Evolutionary conservation across 2,797 vertebrate genomes (phyloP), one percentile per base, ranked within the genome.

Genomic region (Tympanoctomys barrerae): DNA sequence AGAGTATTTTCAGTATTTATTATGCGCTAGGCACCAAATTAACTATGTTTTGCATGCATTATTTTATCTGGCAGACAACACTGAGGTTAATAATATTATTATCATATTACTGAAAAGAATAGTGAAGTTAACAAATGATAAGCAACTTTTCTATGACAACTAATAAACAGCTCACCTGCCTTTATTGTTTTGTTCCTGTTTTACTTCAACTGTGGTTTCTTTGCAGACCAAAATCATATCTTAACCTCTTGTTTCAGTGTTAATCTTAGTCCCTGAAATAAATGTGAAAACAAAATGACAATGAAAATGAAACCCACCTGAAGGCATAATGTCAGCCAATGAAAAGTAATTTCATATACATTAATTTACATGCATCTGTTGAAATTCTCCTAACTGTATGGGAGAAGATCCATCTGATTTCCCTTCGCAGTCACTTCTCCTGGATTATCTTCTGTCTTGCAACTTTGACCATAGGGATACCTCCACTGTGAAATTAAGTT

Each of bases 321-420:
- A 83, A 96, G 7, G 22, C 28, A 54, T 42, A 64, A 95, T 84
- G 52, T 31, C 82, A 86, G 87, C 39, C 83, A 62, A 81, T 21
- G 39, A 92, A 89, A 92, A 91, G 86, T 81, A 66, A 94, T 85
- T 91, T 77, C 70, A 46, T 73, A 75, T 66, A 68, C 46, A 68
- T 90, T 83, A 85, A 94, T 73, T 93, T 70, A 8, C 8, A 62
- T 49, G 85, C 82, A 86, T 90, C 95, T 92, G 90, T 83, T 90
- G 68, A 79, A 90, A 83, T 66, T 82, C 81, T 93, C 2, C 77
- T 62, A 79, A 89, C 87, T 75, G 66, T 31, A 62, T 36, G 59
- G 87, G 52, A n/a, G 33, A 64, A 89, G 26, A 52, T 26, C 42
- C 31, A 22, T 54, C 36, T 75, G 73, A 64, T 59, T 90, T 75